Base-by-base conservation (phyloP, 2,797 vertebrate species). In the Crenichthys baileyi region DNA sequence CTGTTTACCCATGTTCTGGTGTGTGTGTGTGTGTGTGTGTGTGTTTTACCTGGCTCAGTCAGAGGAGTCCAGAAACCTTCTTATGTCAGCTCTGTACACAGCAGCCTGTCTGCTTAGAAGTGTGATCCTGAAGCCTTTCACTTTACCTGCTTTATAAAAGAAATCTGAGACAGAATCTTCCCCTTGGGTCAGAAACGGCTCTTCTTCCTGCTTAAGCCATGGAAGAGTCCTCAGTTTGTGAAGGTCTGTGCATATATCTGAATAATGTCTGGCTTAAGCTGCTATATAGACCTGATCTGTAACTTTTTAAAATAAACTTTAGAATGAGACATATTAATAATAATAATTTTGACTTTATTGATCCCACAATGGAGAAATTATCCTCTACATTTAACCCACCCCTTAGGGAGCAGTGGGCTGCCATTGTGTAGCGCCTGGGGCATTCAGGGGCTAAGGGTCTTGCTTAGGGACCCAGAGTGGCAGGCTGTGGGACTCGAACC, bases 11-110 rank as follows among this genome's bases (percentile, higher is more conserved):
- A 60, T 68, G 56, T 83, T 72, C 76, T 75, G 29, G 77, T 82
- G 58, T 74, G 73, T 60, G 41, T 41, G 4, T 81, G 70, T 7
- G 55, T 73, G 78, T 39, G 13, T 24, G 36, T 78, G n/a, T 50
- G 36, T 61, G 16, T 39, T 24, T 13, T 1, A 82, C 79, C 75
- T 77, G 31, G 70, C 83, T 73, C 41, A 75, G 39, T 15, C 56
- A 78, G 51, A 16, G 72, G 44, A 80, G 83, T 91, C 75, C 72
- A 70, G 79, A 80, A 85, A 84, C 83, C 85, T 86, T 88, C 79
- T 89, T 92, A 84, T 74, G 16, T 83, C 73, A 79, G 79, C 79
- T 65, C 71, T 90, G 91, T 92, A 92, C 93, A 92, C 92, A 90
- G 88, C 85, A 81, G 78, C 83, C 83, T 78, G 81, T 91, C 90